These are phyloP conservation scores for Protodeltote pygarga DNA, from an alignment of 2,888 invertebrate species.

Conservation along the genomic window DNA sequence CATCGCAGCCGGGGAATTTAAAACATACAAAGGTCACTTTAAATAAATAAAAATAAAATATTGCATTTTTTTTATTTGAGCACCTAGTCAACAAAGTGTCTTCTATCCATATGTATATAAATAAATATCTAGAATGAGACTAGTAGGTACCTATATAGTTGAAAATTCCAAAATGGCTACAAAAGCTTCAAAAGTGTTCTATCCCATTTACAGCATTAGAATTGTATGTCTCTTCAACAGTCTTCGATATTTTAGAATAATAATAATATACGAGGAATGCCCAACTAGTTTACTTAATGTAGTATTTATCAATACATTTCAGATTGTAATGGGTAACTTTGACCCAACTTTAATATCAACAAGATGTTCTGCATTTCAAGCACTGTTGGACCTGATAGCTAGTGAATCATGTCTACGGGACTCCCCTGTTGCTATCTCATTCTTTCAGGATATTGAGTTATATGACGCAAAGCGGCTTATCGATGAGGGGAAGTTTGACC, in stretches of 20 bases:
- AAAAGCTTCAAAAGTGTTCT: too few species aligned
- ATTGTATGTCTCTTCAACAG: not conserved
- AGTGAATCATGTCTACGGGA: constrained; percentile 86
- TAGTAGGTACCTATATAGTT: too few species aligned
- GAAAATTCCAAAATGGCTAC: too few species aligned
- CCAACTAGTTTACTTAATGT: not conserved
- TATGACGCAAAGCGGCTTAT: constrained; percentile 87
- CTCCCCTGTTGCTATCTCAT: constrained; percentile 85
- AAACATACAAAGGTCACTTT: too few species aligned
- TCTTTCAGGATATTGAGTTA: constrained; percentile 89
- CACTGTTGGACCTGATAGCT: constrained; percentile 86
- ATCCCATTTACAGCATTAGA: too few species aligned
- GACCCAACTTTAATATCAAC: constrained; percentile 89
- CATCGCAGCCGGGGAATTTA: too few species aligned
- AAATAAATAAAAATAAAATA: too few species aligned
- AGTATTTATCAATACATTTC: constrained; percentile 54
- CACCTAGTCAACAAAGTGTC: too few species aligned
- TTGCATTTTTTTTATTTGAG: too few species aligned
- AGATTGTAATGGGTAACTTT: constrained; percentile 90
- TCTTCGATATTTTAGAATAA: not conserved
- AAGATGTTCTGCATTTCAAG: constrained; percentile 89
- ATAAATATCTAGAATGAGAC: too few species aligned
- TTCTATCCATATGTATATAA: too few species aligned
- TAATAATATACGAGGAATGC: not conserved
- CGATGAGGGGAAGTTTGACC: constrained; percentile 85